Percentiles rank a stretch among this genome's conserved stretches.
Conservation (phyloP, 1,140 invertebrate genomes). For the Prorops nasuta region DNA sequence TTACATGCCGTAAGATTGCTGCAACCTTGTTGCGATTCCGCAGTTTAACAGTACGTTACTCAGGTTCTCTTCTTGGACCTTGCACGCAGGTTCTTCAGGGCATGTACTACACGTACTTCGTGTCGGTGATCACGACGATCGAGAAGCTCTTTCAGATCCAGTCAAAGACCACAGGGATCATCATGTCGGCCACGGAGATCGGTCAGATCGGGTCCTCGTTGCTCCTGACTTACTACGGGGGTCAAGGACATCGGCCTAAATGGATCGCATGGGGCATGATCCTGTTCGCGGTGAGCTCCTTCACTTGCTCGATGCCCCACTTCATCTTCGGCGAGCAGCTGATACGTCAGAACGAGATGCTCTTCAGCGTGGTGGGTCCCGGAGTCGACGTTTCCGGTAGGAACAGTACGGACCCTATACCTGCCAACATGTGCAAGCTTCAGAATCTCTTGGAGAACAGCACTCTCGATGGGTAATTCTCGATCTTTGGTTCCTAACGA, state of each 20-base stretch:
- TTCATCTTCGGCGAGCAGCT: constrained; percentile 76
- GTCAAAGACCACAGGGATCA: constrained; percentile 89
- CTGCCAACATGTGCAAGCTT: constrained; percentile 49
- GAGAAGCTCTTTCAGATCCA: constrained; percentile 96
- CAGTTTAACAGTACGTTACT: too few relatives aligned
- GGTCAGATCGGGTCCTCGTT: constrained; percentile 89
- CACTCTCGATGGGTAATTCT: constrained; percentile 34
- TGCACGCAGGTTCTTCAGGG: constrained; percentile 81
- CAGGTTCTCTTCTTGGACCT: too few relatives aligned
- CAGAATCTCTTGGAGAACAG: constrained; percentile 31
- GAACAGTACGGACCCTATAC: constrained; percentile 41
- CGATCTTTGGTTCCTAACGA: too few relatives aligned
- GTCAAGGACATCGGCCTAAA: constrained; percentile 89
- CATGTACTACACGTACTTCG: constrained; percentile 95
- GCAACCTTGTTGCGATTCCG: too few relatives aligned
- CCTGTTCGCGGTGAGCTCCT: constrained; percentile 81
- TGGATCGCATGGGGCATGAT: constrained; percentile 95
- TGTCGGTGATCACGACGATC: constrained; percentile 94
- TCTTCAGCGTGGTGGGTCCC: constrained; percentile 50
- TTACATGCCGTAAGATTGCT: too few relatives aligned
- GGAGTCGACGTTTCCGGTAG: constrained; percentile 21
- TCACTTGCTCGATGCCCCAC: constrained; percentile 83
- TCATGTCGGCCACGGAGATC: constrained; percentile 92
- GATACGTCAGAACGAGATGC: constrained; percentile 64
- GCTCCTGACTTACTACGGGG: constrained; percentile 89